phyloP scores from a whole-genome alignment of 2,113 vertebrate species.

The Chroicocephalus ridibundus region DNA sequence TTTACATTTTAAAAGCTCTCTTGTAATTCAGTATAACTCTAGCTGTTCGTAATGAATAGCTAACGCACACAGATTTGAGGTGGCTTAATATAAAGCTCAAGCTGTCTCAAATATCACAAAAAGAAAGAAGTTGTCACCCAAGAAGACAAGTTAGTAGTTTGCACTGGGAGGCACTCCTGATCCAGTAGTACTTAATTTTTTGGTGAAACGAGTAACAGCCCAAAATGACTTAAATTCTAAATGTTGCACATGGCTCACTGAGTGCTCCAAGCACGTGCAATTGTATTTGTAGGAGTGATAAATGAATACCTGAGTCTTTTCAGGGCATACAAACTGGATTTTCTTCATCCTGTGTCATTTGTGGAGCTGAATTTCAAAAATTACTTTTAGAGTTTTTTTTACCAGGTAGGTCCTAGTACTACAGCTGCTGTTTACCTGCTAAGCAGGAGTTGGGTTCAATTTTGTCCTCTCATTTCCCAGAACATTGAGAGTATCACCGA shows the following conservation, averaged over 20 bases:
- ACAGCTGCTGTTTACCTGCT: neutral
- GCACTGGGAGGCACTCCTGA: neutral
- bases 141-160: neutral
- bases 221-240: neutral
- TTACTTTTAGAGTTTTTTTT: neutral
- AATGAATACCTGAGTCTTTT: neutral
- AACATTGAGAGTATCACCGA: neutral
- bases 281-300: neutral
- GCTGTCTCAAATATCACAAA: neutral
- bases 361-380: neutral
- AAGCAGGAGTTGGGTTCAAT: neutral
- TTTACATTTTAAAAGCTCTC: conserved; percentile 16
- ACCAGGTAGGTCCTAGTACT: neutral
- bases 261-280: neutral
- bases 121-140: neutral
- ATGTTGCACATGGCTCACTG: neutral
- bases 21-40: neutral
- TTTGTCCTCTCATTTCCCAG: neutral
- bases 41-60: neutral
- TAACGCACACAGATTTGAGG: neutral
- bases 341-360: neutral
- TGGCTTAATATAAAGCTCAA: neutral
- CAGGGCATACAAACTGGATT: neutral
- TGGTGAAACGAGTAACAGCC: neutral
- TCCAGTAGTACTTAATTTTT: neutral